Percentiles rank a stretch among this genome's conserved stretches.
phyloP scores from a whole-genome alignment of 2,113 vertebrate species.

The Rhinoderma darwinii region DNA sequence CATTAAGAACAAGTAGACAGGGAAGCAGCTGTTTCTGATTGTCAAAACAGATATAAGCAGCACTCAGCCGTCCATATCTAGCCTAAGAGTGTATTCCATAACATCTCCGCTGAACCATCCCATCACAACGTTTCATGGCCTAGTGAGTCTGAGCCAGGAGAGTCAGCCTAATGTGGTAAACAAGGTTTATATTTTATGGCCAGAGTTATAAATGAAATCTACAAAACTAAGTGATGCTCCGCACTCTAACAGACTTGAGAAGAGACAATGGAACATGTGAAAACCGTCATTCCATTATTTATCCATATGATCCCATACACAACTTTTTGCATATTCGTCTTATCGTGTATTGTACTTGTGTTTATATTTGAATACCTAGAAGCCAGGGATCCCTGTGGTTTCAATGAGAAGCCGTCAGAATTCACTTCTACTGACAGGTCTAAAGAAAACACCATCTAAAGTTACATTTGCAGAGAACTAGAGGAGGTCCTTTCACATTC shows the following conservation, averaged over 20 bases:
- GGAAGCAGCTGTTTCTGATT: neutral
- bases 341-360: neutral
- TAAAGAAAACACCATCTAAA: neutral
- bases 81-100: neutral
- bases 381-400: neutral
- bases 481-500: neutral
- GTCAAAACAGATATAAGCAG: neutral
- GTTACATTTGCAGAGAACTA: neutral
- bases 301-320: neutral
- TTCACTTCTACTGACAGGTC: neutral
- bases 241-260: neutral
- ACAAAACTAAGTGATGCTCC: neutral
- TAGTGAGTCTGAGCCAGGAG: neutral
- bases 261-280: neutral
- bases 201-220: neutral
- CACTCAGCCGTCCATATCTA: neutral
- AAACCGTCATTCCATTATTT: neutral
- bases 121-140: neutral
- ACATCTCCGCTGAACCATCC: neutral
- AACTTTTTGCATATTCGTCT: neutral
- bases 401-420: neutral
- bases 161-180: neutral
- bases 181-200: neutral
- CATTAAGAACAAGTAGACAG: neutral
- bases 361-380: neutral